These are phyloP conservation scores for Monomorium pharaonis DNA, from an alignment of 1,140 invertebrate species.

Conservation along the genomic window DNA sequence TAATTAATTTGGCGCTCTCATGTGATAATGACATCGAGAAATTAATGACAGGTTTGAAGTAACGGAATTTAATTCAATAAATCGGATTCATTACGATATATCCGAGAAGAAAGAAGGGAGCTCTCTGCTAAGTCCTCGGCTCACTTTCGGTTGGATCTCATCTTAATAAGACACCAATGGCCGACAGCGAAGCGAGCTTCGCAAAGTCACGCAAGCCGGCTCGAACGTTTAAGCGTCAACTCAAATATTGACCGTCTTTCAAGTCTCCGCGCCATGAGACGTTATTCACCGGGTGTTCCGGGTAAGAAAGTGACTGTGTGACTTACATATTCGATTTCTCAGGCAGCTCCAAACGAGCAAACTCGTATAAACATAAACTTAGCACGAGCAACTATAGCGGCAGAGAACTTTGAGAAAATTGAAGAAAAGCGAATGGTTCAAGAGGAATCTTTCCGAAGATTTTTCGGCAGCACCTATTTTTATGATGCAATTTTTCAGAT, in stretches of 20 bases:
- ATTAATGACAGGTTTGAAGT: not conserved
- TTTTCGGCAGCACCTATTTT: not conserved
- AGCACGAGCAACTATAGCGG: not conserved
- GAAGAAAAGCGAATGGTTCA: not conserved
- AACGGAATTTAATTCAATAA: not conserved
- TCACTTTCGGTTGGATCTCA: conserved; percentile 2
- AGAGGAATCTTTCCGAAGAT: not conserved
- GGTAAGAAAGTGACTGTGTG: not conserved
- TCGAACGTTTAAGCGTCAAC: conserved; percentile 39
- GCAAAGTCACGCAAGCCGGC: not conserved
- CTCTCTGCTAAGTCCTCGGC: not conserved
- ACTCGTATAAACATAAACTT: not conserved
- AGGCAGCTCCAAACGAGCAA: not conserved
- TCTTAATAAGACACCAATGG: conserved; percentile 39
- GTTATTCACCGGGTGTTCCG: not conserved
- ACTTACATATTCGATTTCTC: conserved; percentile 21
- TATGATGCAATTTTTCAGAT: not conserved
- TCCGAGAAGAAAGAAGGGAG: not conserved
- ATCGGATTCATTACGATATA: not conserved
- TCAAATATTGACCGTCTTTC: conserved; percentile 51
- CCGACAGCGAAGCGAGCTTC: conserved; percentile 4
- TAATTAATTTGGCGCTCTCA: not conserved
- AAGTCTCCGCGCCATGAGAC: not conserved
- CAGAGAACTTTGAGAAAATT: not conserved
- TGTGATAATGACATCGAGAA: not conserved